Evolutionary conservation across 2,113 vertebrate genomes (phyloP).

Genomic region (Tyto alba): DNA sequence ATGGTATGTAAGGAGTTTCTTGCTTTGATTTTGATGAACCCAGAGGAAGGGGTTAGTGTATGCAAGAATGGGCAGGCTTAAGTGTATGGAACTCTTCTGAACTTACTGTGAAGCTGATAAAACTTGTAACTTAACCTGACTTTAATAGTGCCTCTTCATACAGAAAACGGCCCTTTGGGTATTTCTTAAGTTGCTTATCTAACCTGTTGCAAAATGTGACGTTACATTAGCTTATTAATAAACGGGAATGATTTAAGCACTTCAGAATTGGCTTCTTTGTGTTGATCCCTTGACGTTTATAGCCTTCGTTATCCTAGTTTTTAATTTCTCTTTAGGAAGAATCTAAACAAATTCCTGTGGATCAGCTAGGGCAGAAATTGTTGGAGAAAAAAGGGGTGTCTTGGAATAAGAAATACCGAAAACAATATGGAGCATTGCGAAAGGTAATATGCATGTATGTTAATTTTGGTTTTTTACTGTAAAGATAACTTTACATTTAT

Average conservation of each 20-base stretch:
- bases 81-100: background rate
- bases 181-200: background rate
- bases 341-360: constrained; percentile 66
- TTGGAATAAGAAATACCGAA: constrained; percentile 92
- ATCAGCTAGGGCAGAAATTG: constrained; percentile 91
- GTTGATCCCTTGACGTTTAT: background rate
- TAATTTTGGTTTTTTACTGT: background rate
- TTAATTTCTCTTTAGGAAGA: constrained; percentile 58
- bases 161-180: background rate
- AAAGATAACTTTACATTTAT: background rate
- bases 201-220: background rate
- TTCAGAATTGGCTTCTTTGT: background rate
- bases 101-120: background rate
- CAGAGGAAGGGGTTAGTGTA: background rate
- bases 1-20: constrained; percentile 17
- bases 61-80: background rate
- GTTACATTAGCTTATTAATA: background rate
- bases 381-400: constrained; percentile 84
- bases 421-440: constrained; percentile 81
- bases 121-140: background rate
- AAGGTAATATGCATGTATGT: constrained; percentile 73
- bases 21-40: background rate
- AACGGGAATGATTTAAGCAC: background rate
- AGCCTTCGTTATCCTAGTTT: background rate
- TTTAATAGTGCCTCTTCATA: background rate